Conservation (phyloP, 1,140 invertebrate genomes). For the Copidosoma floridanum region DNA sequence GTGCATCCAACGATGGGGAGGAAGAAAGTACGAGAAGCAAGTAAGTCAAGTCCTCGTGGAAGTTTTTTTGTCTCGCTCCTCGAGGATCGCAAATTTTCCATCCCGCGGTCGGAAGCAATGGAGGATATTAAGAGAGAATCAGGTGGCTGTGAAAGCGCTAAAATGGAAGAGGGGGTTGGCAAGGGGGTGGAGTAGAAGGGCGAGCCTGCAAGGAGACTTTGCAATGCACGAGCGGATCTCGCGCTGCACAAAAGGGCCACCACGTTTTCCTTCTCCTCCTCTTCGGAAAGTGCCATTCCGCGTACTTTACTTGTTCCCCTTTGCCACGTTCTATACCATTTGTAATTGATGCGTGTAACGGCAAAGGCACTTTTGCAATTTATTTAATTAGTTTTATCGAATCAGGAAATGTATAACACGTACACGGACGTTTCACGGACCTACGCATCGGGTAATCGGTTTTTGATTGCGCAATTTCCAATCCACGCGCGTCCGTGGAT, state of each 20-base stretch:
- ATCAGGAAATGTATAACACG: neutral
- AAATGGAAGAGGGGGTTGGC: neutral
- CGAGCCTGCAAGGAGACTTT: neutral
- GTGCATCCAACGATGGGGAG: neutral
- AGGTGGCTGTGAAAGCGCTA: neutral
- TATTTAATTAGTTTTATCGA: slow-evolving; percentile 17
- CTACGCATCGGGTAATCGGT: slow-evolving; percentile 6
- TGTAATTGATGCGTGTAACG: neutral
- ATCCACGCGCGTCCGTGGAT: neutral
- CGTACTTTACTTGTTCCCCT: neutral
- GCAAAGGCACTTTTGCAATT: neutral
- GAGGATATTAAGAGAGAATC: neutral
- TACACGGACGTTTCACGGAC: no score
- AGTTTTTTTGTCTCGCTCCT: neutral
- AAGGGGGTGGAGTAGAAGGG: neutral
- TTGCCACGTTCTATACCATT: neutral
- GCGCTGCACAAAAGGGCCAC: slow-evolving; percentile 2
- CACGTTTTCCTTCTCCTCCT: slow-evolving; percentile 3
- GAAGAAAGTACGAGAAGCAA: no score
- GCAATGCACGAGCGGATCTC: slow-evolving; percentile 6
- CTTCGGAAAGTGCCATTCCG: slow-evolving; percentile 3
- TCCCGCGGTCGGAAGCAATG: neutral
- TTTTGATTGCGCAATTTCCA: slow-evolving; percentile 4
- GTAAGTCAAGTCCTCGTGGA: no score
- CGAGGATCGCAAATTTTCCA: neutral